Evolutionary conservation across 2,797 vertebrate genomes (phyloP).

Genomic region (Pseudochirops corinnae): DNA sequence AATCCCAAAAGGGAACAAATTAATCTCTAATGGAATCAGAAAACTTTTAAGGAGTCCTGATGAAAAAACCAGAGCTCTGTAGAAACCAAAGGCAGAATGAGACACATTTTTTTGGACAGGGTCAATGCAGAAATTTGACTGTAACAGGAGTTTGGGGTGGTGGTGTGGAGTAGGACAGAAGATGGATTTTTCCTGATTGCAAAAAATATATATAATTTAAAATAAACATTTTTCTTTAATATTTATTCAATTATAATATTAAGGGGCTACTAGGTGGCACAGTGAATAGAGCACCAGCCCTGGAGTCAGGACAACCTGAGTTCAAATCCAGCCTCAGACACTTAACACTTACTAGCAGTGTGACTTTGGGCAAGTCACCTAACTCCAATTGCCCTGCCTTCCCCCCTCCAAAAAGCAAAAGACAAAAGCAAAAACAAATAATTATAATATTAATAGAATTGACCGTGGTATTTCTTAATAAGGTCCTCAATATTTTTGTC

Average conservation of each 20-base stretch:
- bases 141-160: not conserved
- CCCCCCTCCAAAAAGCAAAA: no score
- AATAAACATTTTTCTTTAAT: not conserved
- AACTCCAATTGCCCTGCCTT: no score
- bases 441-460: not conserved
- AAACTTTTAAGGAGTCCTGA: not conserved
- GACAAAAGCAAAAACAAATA: no score
- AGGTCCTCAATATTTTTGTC: not conserved
- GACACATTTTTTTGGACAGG: not conserved
- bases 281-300: no score
- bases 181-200: not conserved
- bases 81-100: not conserved
- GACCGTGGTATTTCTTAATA: not conserved
- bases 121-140: not conserved
- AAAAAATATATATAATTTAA: not conserved
- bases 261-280: not conserved
- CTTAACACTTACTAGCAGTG: no score
- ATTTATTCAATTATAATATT: not conserved
- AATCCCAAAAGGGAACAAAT: not conserved
- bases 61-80: not conserved
- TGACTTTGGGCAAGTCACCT: no score
- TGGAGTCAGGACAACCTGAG: no score
- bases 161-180: not conserved
- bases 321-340: no score
- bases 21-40: not conserved